Conservation (phyloP, 1,140 invertebrate genomes). For the Teleopsis dalmanni region DNA sequence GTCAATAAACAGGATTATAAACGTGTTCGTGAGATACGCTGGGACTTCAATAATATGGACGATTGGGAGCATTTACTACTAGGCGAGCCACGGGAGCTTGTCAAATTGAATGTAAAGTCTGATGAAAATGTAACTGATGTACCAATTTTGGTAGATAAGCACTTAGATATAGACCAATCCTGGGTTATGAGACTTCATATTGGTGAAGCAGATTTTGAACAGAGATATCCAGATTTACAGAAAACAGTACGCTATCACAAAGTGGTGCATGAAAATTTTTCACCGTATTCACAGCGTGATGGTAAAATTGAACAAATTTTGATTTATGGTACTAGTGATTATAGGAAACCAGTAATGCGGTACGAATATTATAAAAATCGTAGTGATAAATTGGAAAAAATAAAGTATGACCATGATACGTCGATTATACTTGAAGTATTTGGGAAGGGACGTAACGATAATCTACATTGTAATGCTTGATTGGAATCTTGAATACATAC, state of each 20-base stretch:
- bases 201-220: slow-evolving; percentile 59
- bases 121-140: slow-evolving; percentile 38
- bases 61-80: slow-evolving; percentile 65
- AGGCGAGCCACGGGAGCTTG: slow-evolving; percentile 52
- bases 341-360: slow-evolving; percentile 49
- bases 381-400: slow-evolving; percentile 56
- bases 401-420: slow-evolving; percentile 52
- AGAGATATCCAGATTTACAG: slow-evolving; percentile 62
- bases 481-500: no score
- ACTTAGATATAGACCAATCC: slow-evolving; percentile 66
- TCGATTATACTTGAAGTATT: slow-evolving; percentile 59
- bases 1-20: slow-evolving; percentile 54
- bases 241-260: slow-evolving; percentile 70
- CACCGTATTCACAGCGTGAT: slow-evolving; percentile 64
- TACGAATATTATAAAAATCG: slow-evolving; percentile 67
- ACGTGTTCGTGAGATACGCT: slow-evolving; percentile 47
- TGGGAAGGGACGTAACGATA: slow-evolving; percentile 58
- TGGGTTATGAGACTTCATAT: slow-evolving; percentile 70
- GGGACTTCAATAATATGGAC: slow-evolving; percentile 51
- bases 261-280: slow-evolving; percentile 65
- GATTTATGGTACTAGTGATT: slow-evolving; percentile 61
- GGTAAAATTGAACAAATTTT: slow-evolving; percentile 58
- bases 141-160: slow-evolving; percentile 55
- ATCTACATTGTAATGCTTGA: slow-evolving; percentile 59
- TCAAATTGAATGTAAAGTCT: slow-evolving; percentile 34